phyloP scores from a whole-genome alignment of 1,140 invertebrate genomes.

The Linepithema humile region DNA sequence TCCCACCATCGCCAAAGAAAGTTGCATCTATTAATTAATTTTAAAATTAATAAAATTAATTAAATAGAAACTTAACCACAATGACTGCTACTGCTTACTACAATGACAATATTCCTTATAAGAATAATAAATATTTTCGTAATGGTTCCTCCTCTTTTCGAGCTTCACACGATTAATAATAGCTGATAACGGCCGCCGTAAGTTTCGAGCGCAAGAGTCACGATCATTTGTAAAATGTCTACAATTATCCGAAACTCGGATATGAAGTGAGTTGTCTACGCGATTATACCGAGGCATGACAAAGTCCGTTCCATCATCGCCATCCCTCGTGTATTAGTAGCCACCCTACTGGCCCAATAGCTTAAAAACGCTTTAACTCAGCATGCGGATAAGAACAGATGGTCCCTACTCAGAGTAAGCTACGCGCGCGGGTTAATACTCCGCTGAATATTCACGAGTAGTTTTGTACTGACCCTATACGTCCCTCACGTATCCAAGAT shows the following conservation, averaged over 20 bases:
- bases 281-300: slow-evolving; percentile 56
- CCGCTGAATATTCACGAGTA: slow-evolving; percentile 63
- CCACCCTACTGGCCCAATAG: slow-evolving; percentile 9
- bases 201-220: not conserved
- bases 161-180: not conserved
- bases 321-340: slow-evolving; percentile 20
- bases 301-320: slow-evolving; percentile 15
- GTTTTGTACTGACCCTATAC: slow-evolving; percentile 20
- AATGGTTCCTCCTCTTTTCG: not conserved
- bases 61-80: too few species aligned
- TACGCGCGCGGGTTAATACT: slow-evolving; percentile 54
- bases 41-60: too few species aligned
- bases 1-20: too few species aligned
- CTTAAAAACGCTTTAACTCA: slow-evolving; percentile 64
- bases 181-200: not conserved
- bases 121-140: not conserved
- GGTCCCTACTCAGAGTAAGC: slow-evolving; percentile 36
- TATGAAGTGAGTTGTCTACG: slow-evolving; percentile 28
- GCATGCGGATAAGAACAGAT: slow-evolving; percentile 63
- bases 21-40: too few species aligned
- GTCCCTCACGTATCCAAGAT: not conserved
- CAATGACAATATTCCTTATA: too few species aligned
- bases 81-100: too few species aligned
- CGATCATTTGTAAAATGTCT: not conserved
- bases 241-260: slow-evolving; percentile 55